These are phyloP conservation scores for Ecdyonurus torrentis DNA, from an alignment of 2,888 invertebrate species.

Conservation along the genomic window DNA sequence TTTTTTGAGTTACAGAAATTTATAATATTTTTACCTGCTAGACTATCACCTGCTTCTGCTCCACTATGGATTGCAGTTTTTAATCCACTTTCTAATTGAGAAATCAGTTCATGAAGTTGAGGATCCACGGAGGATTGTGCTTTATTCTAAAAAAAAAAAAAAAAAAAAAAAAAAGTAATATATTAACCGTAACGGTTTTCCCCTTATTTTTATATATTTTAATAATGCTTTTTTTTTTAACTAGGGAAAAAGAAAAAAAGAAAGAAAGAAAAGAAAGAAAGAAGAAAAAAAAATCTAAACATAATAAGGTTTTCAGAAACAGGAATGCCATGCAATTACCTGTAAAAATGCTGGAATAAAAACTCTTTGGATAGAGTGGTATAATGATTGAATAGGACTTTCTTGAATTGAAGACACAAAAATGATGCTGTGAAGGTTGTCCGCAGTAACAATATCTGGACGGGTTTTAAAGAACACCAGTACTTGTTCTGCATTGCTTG, in stretches of 20 bases:
- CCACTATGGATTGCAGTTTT: constrained; percentile 21
- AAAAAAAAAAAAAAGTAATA: neutral
- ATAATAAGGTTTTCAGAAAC: too few species aligned
- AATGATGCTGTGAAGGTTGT: constrained; percentile 37
- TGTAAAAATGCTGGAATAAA: constrained; percentile 33
- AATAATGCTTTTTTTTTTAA: constrained; percentile 3
- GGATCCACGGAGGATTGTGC: constrained; percentile 28
- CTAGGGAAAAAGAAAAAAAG: constrained; percentile 1
- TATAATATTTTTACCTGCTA: constrained; percentile 19
- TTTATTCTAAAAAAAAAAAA: constrained; percentile 16
- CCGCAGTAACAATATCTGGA: constrained; percentile 37
- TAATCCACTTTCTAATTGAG: constrained; percentile 29
- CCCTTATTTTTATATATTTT: too few species aligned
- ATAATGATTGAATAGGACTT: constrained; percentile 39
- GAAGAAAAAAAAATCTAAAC: constrained; percentile 8
- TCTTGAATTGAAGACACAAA: constrained; percentile 41
- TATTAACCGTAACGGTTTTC: too few species aligned
- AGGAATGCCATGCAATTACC: constrained; percentile 15
- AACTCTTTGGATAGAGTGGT: constrained; percentile 41
- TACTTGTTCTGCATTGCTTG: constrained; percentile 24
- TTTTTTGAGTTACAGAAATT: too few species aligned
- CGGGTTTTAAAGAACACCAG: constrained; percentile 43
- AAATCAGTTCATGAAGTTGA: constrained; percentile 29
- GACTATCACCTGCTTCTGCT: neutral
- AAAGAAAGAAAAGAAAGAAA: neutral